Evolutionary conservation across 1,140 invertebrate species (phyloP), one percentile per base, ranked within the genome.

Genomic region (Drosophila nebulosa): DNA sequence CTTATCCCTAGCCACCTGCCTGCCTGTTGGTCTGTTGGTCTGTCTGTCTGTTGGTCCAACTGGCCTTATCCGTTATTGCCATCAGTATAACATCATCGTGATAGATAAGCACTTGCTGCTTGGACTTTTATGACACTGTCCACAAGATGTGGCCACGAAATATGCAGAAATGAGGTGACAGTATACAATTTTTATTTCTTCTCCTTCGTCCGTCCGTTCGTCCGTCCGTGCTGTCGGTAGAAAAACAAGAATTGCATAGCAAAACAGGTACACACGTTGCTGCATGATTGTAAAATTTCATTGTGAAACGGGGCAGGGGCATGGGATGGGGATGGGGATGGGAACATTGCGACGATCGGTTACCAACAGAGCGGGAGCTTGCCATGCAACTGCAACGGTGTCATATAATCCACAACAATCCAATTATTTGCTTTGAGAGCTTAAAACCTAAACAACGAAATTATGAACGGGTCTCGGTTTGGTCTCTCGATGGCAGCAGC

Each of bases 71-170:
- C 67, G 80, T 46, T 60, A 26, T 55, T 69, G 56, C 64, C 80
- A 85, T 85, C 80, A 80, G 73, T 74, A 79, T 67, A 85, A 80
- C 77, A 85, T 79, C 70, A 85, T 74, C 80, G 56, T 69, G 61
- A 74, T 77, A 85, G 80, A 79, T 85, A 85, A 85, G 51, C 39
- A 60, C 51, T 70, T 42, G 56, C 52, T 55, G 63, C 59, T 66
- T 53, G 51, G 62, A 74, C 63, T 74, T 78, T 78, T 78, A 69
- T 71, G 75, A 66, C 63, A 64, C 61, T 75, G 71, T 60, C 51
- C 67, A 27, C 42, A 27, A 53, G 39, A 53, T 35, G 42, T 53
- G 64, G 56, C 62, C 51, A 79, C 68, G 61, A 65, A 79, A 70
- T 78, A 75, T 78, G 75, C 64, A 83, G 64, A 78, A 81, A 70